These are phyloP conservation scores for Channa maculata DNA, from an alignment of 2,113 vertebrate species.

Conservation along the genomic window DNA sequence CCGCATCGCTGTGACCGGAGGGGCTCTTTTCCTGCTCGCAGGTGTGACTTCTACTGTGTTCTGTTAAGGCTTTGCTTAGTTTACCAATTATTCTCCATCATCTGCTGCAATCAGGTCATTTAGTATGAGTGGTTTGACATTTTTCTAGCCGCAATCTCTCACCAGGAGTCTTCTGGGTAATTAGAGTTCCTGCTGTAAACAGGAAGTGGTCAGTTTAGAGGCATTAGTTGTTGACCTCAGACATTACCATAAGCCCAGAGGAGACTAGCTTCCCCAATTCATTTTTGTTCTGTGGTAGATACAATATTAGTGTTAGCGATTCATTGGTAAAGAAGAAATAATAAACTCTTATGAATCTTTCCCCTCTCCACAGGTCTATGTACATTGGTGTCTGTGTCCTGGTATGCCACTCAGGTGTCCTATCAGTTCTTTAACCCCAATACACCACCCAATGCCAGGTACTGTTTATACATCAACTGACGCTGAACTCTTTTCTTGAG, in stretches of 20 bases:
- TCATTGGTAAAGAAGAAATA: neutral
- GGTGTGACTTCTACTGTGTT: constrained; percentile 79
- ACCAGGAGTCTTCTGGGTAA: constrained; percentile 41
- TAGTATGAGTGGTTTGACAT: constrained; percentile 16
- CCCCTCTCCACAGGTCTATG: constrained; percentile 86
- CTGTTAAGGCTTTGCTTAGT: too few species aligned
- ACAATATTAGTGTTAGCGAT: neutral
- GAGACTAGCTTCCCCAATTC: neutral
- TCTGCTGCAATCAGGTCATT: constrained; percentile 7
- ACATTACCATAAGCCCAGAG: constrained; percentile 27
- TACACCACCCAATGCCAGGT: constrained; percentile 94
- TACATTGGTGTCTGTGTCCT: constrained; percentile 92
- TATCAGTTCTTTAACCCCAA: constrained; percentile 95
- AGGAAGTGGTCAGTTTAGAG: constrained; percentile 70
- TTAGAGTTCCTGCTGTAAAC: constrained; percentile 68
- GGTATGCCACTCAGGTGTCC: constrained; percentile 95
- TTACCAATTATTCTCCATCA: neutral
- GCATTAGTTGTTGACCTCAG: constrained; percentile 53
- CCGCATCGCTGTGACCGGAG: constrained; percentile 91
- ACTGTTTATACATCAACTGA: constrained; percentile 25
- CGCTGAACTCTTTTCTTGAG: neutral
- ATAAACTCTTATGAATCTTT: neutral
- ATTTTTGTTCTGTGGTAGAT: constrained; percentile 6
- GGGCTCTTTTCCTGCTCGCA: constrained; percentile 91
- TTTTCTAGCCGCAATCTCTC: constrained; percentile 36